Base-by-base conservation (phyloP, 2,888 invertebrate species). In the Microctonus hyperodae region DNA sequence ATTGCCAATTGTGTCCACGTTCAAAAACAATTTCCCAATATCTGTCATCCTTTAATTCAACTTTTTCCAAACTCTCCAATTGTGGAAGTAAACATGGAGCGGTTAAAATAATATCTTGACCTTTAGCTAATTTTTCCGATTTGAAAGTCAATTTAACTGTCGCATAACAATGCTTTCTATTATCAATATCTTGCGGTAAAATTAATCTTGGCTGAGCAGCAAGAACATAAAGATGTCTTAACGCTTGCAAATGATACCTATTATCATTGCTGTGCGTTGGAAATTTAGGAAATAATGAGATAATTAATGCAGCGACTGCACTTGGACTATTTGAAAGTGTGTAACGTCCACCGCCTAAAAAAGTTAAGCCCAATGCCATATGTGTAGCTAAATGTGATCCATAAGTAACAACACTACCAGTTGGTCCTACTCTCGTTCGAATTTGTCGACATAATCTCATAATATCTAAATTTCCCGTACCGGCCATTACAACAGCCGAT, bases 231-330 rank as follows among this genome's bases (percentile, higher is more conserved):
- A 99, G 87, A 84, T 99, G 98, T 1, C 98, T 88, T 79, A 99
- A 92, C 0, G 98, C 98, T 88, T 99, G 98, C 65, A 99, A 86
- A 83, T 99, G 98, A 82, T 97, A 97, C 93, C 97, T 91, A 83
- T 98, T 98, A 78, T 99, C 98, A 79, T 95, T 95, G 77, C 96
- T 96, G 80, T 97, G 96, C 0, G 93, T 95, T 20, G 98, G 97
- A 85, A 96, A 98, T 83, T 97, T 96, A 0, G 99, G 99, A 85
- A 96, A 99, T 82, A 98, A 92, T 0, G 98, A 94, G 75, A 95
- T 94, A 50, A 99, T 86, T 69, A 98, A 85, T 0, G 96, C 95
- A 0, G 97, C 98, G 9, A 98, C 90, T 0, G 96, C 91, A 37
- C 90, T 89, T 1, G 95, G 92, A 1, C 92, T 90, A 61, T 95